Base-by-base conservation (phyloP, 1,140 invertebrate species). In the Sminthurinus signatus region DNA sequence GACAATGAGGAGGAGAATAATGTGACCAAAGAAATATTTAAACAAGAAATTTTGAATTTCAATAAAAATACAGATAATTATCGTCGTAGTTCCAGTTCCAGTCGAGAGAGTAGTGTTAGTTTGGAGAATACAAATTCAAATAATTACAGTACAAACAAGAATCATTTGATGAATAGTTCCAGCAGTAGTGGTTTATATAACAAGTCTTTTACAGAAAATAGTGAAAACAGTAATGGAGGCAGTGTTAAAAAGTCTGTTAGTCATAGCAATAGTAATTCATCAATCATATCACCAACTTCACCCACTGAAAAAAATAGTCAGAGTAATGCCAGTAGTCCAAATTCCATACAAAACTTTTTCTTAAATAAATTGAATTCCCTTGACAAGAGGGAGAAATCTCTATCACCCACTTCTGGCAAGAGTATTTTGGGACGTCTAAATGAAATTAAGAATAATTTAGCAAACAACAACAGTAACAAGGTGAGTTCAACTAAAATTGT, bases 1-100 rank as follows among this genome's bases (percentile, higher is more conserved):
- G 88, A 86, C 70, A 86, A 87, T 0, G 85, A 87, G 73, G 86
- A 85, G 71, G 82, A 86, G 65, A 84, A 84, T n/a, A 81, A 86
- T 71, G 83, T 88, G 50, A 86, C 86, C 31, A 83, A 84, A 42
- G 84, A 88, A 74, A 79, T 88, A 62, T 86, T 87, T 74, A 83
- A 84, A 19, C 82, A 85, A 68, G 83, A 85, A 75, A 85, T 85
- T 50, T 82, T 84, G 67, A 85, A 84, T 74, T n/a, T n/a, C n/a
- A 12, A 36, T 27, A 42, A 56, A 27, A 42, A 56, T 17, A 12
- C 4, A 19, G 36, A 19, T 15, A 23, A 56, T 76, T 84, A 46
- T 72, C 79, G 78, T 68, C 51, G 68, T 43, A 73, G 72, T 48
- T 71, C 70, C 5, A 72, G 65, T 52, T 61, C 68, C 27, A 74